Evolutionary conservation across 2,113 vertebrate species (phyloP).

Genomic region (Anolis carolinensis): DNA sequence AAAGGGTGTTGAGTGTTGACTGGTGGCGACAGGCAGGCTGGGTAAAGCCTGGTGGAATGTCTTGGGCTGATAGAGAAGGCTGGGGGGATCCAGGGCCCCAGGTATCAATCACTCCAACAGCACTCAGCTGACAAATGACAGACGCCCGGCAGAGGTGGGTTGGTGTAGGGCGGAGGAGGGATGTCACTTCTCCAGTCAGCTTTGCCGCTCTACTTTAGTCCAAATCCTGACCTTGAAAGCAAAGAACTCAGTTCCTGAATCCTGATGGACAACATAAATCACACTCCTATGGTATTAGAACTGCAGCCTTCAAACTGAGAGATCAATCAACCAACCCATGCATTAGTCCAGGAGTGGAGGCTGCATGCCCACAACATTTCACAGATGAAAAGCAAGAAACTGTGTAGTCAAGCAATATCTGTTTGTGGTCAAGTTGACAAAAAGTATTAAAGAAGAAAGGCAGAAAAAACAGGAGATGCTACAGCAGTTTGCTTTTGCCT

Average conservation of each 20-base stretch:
- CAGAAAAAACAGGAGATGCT: no score
- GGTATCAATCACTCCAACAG: conserved; percentile 75
- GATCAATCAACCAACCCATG: neutral
- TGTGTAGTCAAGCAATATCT: no score
- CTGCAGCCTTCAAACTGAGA: neutral
- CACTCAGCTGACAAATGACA: conserved; percentile 75
- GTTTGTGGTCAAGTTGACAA: no score
- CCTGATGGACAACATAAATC: neutral
- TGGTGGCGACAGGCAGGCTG: conserved; percentile 45
- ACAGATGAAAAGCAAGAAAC: no score
- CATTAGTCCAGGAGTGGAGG: neutral
- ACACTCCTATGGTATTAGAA: no score
- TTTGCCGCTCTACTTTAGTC: neutral
- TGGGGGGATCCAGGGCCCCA: conserved; percentile 62
- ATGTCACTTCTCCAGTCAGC: conserved; percentile 23
- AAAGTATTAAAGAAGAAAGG: no score
- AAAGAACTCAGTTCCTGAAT: neutral
- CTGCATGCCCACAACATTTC: no score
- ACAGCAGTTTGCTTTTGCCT: no score
- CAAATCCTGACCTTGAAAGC: conserved; percentile 11
- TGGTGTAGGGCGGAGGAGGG: neutral
- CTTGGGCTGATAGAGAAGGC: conserved; percentile 62
- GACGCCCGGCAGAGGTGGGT: conserved; percentile 54
- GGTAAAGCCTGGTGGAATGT: conserved; percentile 66
- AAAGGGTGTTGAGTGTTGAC: neutral